A percentile compares a stretch with the other conserved stretches of the same genome.
Conservation (phyloP, 1,140 invertebrate genomes). For the Agrypnia vestita region DNA sequence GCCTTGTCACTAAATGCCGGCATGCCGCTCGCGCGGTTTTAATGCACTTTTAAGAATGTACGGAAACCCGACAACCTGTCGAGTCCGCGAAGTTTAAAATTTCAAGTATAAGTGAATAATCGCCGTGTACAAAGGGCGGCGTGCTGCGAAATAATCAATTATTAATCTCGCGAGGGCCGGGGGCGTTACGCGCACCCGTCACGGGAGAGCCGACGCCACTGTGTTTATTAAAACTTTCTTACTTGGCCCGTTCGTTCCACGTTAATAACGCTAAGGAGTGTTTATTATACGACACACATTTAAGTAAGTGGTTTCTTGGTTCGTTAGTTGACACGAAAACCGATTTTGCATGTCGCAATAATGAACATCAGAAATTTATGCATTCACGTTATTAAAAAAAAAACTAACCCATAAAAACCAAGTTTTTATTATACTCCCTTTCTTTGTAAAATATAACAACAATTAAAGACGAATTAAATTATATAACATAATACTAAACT, state of each 20-base stretch:
- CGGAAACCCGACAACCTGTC: slow-evolving; percentile 8
- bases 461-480: too few species aligned
- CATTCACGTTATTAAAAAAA: too few species aligned
- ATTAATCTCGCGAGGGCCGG: slow-evolving; percentile 19
- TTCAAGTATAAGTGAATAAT: not conserved
- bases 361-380: too few species aligned
- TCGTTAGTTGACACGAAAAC: not conserved
- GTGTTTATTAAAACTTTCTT: not conserved
- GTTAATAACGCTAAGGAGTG: not conserved
- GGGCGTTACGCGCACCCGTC: slow-evolving; percentile 12
- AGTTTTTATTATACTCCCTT: too few species aligned
- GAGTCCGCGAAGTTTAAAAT: not conserved
- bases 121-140: slow-evolving; percentile 8
- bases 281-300: not conserved
- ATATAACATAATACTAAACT: too few species aligned
- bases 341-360: too few species aligned
- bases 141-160: slow-evolving; percentile 19
- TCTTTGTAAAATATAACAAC: too few species aligned
- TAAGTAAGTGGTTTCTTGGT: not conserved
- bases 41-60: not conserved
- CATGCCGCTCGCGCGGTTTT: not conserved
- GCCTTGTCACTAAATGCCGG: too few species aligned
- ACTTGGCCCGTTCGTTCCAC: not conserved
- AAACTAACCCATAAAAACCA: too few species aligned
- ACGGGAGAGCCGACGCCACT: not conserved